Evolutionary conservation across 2,888 invertebrate species (phyloP), one percentile per base, ranked within the genome.

Genomic region (Barypeithes pellucidus): DNA sequence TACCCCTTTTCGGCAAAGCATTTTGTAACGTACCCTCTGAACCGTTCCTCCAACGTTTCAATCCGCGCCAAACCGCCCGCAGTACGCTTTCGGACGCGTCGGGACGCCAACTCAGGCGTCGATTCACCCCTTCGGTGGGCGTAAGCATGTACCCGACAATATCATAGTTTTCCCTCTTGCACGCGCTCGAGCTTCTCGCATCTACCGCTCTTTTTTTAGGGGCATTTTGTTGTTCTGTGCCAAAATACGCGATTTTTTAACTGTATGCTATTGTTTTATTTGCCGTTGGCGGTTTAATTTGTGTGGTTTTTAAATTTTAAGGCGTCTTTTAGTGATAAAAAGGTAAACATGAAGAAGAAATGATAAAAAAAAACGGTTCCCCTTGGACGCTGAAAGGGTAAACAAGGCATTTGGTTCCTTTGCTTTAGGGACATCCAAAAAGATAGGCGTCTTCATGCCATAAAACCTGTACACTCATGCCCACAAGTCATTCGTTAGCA

Each of bases 31-130:
- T 20, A 71, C 16, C 20, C 16, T 0, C 47, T 22, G 18, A 59
- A 52, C 7, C 39, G 36, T 24, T 65, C 24, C 16, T 22, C 43
- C 59, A 59, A 66, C 59, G 24, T 33, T 52, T n/a, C 47, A 11
- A 22, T 43, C 43, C 36, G 54, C 52, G 59, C 63, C 57, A 47
- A 41, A 65, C 39, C 29, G 57, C 45, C 73, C 68, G 73, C 73
- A 73, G 73, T 73, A 68, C 29, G 73, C 57, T 72, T 52, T 50
- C 43, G 50, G 72, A 63, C 66, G 72, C 72, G 67, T 52, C 63
- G 68, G 68, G 72, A 59, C 72, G 72, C 67, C 62, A 24, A 16
- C 7, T 50, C 36, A 39, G 63, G 36, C 65, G 54, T 59, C 61
- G 61, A 61, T 24, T 54, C 57, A 57, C 47, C 60, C 50, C 36